phyloP scores from a whole-genome alignment of 1,140 invertebrate species.

The Nixonia krombeini region DNA sequence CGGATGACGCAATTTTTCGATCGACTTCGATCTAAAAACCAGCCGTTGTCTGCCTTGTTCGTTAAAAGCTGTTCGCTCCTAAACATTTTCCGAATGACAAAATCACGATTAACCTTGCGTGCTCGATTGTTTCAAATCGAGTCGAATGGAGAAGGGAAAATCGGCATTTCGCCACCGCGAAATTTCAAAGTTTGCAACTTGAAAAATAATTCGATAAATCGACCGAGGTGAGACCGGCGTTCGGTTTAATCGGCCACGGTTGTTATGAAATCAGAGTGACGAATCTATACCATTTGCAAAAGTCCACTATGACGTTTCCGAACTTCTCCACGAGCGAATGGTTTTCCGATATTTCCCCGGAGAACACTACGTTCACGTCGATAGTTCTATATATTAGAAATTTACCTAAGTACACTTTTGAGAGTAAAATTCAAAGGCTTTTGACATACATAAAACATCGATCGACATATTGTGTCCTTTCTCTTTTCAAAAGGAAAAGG shows the following conservation, averaged over 20 bases:
- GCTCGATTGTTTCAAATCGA: too few species aligned
- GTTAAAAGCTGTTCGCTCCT: too few species aligned
- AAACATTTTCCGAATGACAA: too few species aligned
- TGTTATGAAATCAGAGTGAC: slow-evolving; percentile 25
- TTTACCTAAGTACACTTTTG: slow-evolving; percentile 37
- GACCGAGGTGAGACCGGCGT: background rate
- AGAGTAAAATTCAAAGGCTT: slow-evolving; percentile 26
- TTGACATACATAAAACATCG: slow-evolving; percentile 33
- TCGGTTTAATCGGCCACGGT: slow-evolving; percentile 4
- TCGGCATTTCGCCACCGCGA: too few species aligned
- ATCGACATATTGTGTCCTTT: slow-evolving; percentile 5
- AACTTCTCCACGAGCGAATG: slow-evolving; percentile 20
- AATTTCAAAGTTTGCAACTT: too few species aligned
- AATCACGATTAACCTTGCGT: too few species aligned
- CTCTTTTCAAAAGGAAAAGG: background rate
- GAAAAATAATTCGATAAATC: background rate
- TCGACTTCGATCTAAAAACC: too few species aligned
- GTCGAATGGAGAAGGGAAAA: too few species aligned
- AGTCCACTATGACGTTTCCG: slow-evolving; percentile 8
- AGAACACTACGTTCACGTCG: slow-evolving; percentile 10
- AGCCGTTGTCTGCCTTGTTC: too few species aligned
- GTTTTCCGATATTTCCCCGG: slow-evolving; percentile 32
- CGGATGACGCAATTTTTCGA: too few species aligned
- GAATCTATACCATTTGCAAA: slow-evolving; percentile 9
- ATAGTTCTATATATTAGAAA: slow-evolving; percentile 35